A percentile compares a stretch with the other conserved stretches of the same genome.
These are phyloP conservation scores for Oreohelix idahoensis DNA, from an alignment of 1,140 invertebrate species.

Conservation along the genomic window DNA sequence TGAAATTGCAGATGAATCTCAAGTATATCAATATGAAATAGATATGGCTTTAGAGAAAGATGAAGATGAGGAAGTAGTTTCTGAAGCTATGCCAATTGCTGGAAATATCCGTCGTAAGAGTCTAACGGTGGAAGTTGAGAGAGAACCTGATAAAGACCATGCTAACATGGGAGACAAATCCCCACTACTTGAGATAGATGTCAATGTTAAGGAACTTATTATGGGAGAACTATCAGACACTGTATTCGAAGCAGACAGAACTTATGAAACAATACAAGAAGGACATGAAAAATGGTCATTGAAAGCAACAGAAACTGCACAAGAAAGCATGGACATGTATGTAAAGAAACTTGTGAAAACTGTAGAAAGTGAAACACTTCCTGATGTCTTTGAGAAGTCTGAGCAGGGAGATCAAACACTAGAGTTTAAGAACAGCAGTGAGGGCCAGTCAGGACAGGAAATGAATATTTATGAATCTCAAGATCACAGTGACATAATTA, in stretches of 20 bases:
- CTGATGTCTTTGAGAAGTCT: too few species aligned
- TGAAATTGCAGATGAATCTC: background rate
- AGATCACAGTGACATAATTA: too few species aligned
- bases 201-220: background rate
- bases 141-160: too few species aligned
- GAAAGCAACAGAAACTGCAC: too few species aligned
- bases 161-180: background rate
- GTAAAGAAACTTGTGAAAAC: too few species aligned
- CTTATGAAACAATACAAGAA: background rate
- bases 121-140: background rate
- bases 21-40: conserved; percentile 13
- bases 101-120: background rate
- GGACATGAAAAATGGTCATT: background rate
- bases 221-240: background rate
- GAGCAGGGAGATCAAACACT: too few species aligned
- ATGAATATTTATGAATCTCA: too few species aligned
- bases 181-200: background rate
- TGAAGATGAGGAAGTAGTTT: conserved; percentile 5
- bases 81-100: background rate
- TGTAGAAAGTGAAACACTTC: too few species aligned
- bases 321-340: too few species aligned
- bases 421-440: too few species aligned
- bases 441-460: too few species aligned
- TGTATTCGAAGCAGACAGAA: background rate
- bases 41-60: conserved; percentile 19